Evolutionary conservation across 2,797 vertebrate genomes (phyloP), one percentile per base, ranked within the genome.

Genomic region (Pelobates cultripes): DNA sequence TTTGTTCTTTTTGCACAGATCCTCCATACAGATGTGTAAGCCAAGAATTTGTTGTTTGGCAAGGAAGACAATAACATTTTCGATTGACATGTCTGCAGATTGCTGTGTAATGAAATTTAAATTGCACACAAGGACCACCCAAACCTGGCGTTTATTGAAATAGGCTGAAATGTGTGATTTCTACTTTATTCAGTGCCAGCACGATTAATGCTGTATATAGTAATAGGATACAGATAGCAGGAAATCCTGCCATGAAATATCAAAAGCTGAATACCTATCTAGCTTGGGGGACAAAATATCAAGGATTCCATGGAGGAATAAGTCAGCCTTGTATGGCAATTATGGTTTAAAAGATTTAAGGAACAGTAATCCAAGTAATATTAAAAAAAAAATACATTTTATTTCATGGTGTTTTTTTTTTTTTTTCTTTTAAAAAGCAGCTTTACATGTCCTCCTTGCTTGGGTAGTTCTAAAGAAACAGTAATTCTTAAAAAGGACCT

Each of bases 11-110:
- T 61, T 17, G 73, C 77, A 17, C 57, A 76, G 66, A 70, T 76
- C 73, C 73, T 74, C 70, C 60, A 72, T 76, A 77, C 77, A 79
- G 82, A 84, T 84, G 82, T 79, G 82, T 84, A 71, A 84, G 67
- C 72, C 73, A 43, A 67, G 82, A 78, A 76, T 80, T 72, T 84
- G 73, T 72, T 84, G 73, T 80, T 76, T 84, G 77, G 82, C 75
- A 66, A 67, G 47, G 71, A 63, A 47, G 64, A 74, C 12, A 66
- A 79, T 79, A 80, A 80, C 73, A 72, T 84, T 76, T 84, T 79
- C 55, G 61, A 72, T 64, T 43, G 82, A 79, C 74, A 68, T 57
- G 67, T 79, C 67, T 73, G 70, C 72, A 3, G 67, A 84, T 42
- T 66, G 42, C 47, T 79, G 77, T 17, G 82, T 84, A 79, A 84